Base-by-base conservation (phyloP, 2,888 invertebrate species). In the Euplagia quadripunctaria region DNA sequence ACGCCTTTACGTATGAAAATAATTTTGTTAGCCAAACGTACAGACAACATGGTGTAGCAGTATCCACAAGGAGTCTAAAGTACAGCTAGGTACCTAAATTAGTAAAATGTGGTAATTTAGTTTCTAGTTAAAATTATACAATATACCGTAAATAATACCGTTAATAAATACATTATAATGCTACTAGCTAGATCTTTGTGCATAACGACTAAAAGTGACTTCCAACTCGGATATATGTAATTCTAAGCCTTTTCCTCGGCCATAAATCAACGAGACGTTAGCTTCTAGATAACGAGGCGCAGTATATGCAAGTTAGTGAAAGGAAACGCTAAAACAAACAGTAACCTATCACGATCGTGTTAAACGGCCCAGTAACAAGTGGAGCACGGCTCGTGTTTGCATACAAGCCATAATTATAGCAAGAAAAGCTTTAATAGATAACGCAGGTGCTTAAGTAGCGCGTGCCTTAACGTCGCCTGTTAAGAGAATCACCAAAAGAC, bases 311-410 rank as follows among this genome's bases (percentile, higher is more conserved):
- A 79, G 74, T 58, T 42, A 66, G 82, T 77, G 82, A 83, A 83
- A 77, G 82, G 82, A 68, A 64, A 70, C 65, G 72, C 51, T 31
- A 73, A 65, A 72, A 71, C 74, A 73, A 75, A 75, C 75, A 80
- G 68, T 83, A 75, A 82, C 82, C 82, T 83, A 80, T 83, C 84
- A 83, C 84, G 82, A 83, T 68, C 61, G 82, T 6, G 69, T 20
- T 65, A 51, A 70, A 70, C 52, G 61, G 67, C 46, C 31, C 42
- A 43, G 64, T 68, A 46, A 41, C 42, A 71, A 70, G 67, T 65
- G 64, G 71, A 61, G 58, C 20, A 64, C 17, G 49, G 68, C 58
- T 71, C 51, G 49, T 64, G 68, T 74, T 74, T 68, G 74, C 68
- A 71, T 68, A 64, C 65, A 58, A 68, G 46, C 68, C 61, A 12